Percentiles rank a stretch among this genome's conserved stretches.
Conservation (phyloP, 23 tunicate genomes). For the Oikopleura vanhoeffeni region DNA sequence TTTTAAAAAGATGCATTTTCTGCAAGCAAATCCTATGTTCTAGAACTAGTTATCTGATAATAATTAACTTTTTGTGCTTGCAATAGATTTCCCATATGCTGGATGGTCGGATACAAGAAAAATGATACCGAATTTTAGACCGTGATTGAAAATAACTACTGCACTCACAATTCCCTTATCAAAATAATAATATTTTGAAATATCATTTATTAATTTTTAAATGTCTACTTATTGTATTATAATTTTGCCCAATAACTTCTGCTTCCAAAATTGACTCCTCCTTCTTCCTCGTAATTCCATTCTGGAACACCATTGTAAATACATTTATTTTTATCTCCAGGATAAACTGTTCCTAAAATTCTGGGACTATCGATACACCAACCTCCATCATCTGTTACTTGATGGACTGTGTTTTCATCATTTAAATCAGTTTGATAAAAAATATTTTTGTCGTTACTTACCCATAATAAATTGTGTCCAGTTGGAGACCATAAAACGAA, state of each 20-base stretch:
- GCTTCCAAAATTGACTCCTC: slow-evolving; percentile 24
- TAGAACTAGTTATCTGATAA: too few species aligned
- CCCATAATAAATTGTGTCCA: slow-evolving; percentile 38
- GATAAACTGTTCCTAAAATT: not conserved
- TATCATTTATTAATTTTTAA: too few species aligned
- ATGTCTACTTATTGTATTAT: too few species aligned
- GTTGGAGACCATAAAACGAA: slow-evolving; percentile 70
- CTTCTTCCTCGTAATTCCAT: slow-evolving; percentile 95
- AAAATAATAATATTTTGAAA: too few species aligned
- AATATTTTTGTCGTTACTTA: slow-evolving; percentile 36
- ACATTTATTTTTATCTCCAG: not conserved
- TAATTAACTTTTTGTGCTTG: too few species aligned
- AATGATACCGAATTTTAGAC: too few species aligned
- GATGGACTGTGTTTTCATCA: not conserved
- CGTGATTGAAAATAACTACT: too few species aligned
- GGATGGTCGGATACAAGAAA: too few species aligned
- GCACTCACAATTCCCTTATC: too few species aligned
- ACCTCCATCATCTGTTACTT: not conserved
- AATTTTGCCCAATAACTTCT: slow-evolving; percentile 76
- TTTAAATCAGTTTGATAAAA: slow-evolving; percentile 16
- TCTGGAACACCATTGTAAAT: slow-evolving; percentile 60
- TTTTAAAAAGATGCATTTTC: too few species aligned
- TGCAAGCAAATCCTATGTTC: too few species aligned
- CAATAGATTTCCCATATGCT: too few species aligned
- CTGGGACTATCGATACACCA: not conserved